Evolutionary conservation across 2,113 vertebrate species (phyloP).

Genomic region (Noctilio leporinus): DNA sequence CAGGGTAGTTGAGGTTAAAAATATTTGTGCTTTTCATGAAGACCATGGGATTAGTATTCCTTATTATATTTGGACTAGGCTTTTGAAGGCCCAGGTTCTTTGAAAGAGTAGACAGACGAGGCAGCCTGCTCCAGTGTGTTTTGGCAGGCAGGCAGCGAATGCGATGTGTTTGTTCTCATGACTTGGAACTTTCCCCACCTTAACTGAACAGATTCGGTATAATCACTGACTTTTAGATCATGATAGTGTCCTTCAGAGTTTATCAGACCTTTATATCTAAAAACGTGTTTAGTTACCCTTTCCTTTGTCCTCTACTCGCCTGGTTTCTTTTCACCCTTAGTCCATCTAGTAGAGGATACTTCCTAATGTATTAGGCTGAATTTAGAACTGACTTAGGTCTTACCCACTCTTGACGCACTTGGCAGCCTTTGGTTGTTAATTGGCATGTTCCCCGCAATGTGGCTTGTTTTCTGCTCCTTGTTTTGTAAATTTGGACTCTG

Average conservation of each 20-base stretch:
- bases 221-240: background rate
- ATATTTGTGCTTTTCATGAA: constrained; percentile 22
- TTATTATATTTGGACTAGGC: background rate
- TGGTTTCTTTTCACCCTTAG: background rate
- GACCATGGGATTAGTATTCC: background rate
- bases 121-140: background rate
- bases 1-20: background rate
- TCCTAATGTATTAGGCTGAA: background rate
- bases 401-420: background rate
- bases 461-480: constrained; percentile 48
- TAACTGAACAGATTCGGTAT: background rate
- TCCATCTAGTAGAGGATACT: constrained; percentile 6
- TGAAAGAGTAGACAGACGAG: constrained; percentile 20
- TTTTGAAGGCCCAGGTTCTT: constrained; percentile 33
- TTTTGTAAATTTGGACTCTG: constrained; percentile 40
- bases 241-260: background rate
- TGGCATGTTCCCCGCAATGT: background rate
- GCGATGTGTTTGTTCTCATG: constrained; percentile 30
- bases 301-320: constrained; percentile 1
- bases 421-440: background rate
- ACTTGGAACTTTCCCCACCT: constrained; percentile 40
- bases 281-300: constrained; percentile 11
- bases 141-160: background rate
- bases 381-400: background rate
- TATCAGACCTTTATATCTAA: constrained; percentile 63